Evolutionary conservation across 2,113 vertebrate genomes (phyloP), one percentile per base, ranked within the genome.

Genomic region (Myrmecobius fasciatus): DNA sequence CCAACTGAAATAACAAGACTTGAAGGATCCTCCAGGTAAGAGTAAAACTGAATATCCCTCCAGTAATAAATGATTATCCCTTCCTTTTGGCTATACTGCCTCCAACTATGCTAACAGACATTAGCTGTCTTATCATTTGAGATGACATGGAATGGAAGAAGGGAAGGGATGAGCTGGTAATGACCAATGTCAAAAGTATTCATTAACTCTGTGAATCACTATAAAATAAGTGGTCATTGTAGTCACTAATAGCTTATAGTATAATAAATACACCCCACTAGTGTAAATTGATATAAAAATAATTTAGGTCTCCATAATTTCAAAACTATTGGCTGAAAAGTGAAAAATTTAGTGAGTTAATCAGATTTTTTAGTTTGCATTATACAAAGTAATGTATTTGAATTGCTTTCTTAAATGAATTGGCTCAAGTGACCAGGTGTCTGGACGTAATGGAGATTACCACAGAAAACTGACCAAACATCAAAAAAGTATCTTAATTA

Each of bases 311-410:
- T 48, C 26, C 25, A 91, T 47, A 52, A 60, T 93, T 20, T 48
- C 60, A 94, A 52, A 54, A 88, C 6, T 94, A 92, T 31, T 94
- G 8, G 31, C 3, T 95, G 49, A 52, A 92, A 95, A 54, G 52
- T 49, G 88, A 92, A 89, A 95, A 96, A n/a, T 75, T 75, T 75
- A 94, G 47, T 60, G 52, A 90, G 25, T 53, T 53, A 43, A 93
- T 75, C 22, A 94, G 48, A 46, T 36, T 46, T 5, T 60, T 94
- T 91, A 91, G 53, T n/a, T 53, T 94, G 54, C 90, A 49, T 51
- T 95, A 93, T 93, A 89, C 43, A 83, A 95, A 94, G 94, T 48
- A 67, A 95, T 92, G 11, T 11, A 17, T 75, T 75, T 75, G 60
- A 75, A 75, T 7, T 75, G 14, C 60, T 75, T n/a, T 75, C 60